A percentile compares a stretch with the other conserved stretches of the same genome.
Conservation (phyloP, 2,113 vertebrate genomes). For the Cyprinodon brontotheroides region DNA sequence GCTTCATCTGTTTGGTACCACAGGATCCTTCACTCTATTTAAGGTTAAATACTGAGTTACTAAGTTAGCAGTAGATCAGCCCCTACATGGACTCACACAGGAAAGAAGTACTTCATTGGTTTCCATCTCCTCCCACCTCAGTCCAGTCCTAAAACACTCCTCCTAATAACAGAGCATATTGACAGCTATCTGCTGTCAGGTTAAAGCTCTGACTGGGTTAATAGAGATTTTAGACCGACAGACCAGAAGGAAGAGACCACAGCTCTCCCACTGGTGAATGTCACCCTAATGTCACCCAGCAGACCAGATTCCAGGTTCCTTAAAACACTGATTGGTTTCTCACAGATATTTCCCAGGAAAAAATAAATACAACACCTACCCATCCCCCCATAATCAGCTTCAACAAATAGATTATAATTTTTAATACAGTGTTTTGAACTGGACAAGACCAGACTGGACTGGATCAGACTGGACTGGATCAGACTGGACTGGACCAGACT, state of each 20-base stretch:
- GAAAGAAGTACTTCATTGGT: not conserved
- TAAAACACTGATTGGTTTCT: not conserved
- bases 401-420: not conserved
- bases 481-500: no score
- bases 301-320: not conserved
- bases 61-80: not conserved
- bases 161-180: no score
- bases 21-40: no score
- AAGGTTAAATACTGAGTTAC: no score
- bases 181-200: constrained; percentile 57
- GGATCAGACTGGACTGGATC: no score
- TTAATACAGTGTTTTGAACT: no score
- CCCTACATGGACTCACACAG: constrained; percentile 27
- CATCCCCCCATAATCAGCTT: not conserved
- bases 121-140: not conserved
- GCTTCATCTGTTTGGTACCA: not conserved
- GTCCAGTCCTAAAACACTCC: not conserved
- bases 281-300: no score
- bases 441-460: no score
- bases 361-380: no score
- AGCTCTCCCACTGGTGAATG: not conserved
- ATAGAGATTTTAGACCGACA: not conserved
- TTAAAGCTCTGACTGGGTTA: constrained; percentile 67
- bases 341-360: not conserved
- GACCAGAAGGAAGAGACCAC: not conserved